Conservation (phyloP, 2,797 vertebrate species). For the Synaphobranchus kaupii region DNA sequence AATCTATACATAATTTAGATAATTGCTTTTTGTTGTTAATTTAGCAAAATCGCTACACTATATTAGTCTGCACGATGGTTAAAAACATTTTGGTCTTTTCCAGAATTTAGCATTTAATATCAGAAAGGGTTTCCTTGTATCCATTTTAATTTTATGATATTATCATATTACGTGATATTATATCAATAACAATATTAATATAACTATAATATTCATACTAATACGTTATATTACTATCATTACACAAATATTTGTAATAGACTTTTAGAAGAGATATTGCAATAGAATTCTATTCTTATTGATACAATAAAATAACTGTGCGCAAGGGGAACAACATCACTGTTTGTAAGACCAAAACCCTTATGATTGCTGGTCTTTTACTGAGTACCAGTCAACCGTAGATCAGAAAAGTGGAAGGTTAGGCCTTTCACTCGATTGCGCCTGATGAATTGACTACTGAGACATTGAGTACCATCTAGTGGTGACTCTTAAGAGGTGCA, state of each 20-base stretch:
- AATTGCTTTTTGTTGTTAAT: not conserved
- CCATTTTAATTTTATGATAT: not conserved
- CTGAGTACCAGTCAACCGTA: too few relatives aligned
- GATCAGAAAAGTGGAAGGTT: too few relatives aligned
- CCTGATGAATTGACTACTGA: not conserved
- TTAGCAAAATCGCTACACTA: not conserved
- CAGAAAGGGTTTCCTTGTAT: not conserved
- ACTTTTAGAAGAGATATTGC: too few relatives aligned
- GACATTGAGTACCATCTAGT: not conserved
- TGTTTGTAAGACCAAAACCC: too few relatives aligned
- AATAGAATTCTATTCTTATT: too few relatives aligned
- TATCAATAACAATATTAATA: not conserved
- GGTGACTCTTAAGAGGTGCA: not conserved
- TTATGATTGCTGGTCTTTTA: too few relatives aligned
- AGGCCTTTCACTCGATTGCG: too few relatives aligned
- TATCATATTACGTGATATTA: not conserved
- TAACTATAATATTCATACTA: not conserved
- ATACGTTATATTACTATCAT: not conserved
- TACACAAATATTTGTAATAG: not conserved
- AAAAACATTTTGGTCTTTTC: not conserved
- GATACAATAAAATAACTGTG: too few relatives aligned
- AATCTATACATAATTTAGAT: not conserved
- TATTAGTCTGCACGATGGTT: not conserved
- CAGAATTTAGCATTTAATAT: not conserved
- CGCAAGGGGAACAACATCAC: too few relatives aligned